Conservation (phyloP, 2,888 invertebrate genomes). For the Napeogenes inachia region DNA sequence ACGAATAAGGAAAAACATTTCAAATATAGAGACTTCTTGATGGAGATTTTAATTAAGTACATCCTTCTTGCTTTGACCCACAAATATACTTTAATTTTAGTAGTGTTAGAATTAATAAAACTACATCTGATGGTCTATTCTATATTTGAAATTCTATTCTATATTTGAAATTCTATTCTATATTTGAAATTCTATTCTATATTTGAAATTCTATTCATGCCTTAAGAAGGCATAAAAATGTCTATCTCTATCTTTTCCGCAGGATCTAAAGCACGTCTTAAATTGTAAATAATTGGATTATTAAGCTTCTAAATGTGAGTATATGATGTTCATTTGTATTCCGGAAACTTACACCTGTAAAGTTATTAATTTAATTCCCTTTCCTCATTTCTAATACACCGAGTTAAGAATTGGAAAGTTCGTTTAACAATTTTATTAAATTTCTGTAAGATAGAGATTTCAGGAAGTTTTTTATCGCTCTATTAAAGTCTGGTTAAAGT, state of each 20-base stretch:
- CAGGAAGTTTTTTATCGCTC: slow-evolving; percentile 28
- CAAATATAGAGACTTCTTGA: too few species aligned
- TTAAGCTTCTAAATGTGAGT: slow-evolving; percentile 3
- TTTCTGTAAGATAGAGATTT: slow-evolving; percentile 30
- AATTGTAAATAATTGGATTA: not conserved
- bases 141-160: slow-evolving; percentile 12
- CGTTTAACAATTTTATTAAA: slow-evolving; percentile 39
- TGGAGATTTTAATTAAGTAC: too few species aligned
- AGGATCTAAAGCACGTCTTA: not conserved
- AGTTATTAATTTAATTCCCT: slow-evolving; percentile 7
- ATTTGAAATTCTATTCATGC: slow-evolving; percentile 11
- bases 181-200: too few species aligned
- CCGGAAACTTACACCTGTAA: slow-evolving; percentile 2
- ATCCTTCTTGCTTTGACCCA: too few species aligned
- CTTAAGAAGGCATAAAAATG: slow-evolving; percentile 8
- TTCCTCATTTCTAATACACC: slow-evolving; percentile 4
- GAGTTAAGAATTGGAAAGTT: slow-evolving; percentile 42
- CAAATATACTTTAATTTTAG: too few species aligned
- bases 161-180: slow-evolving; percentile 13
- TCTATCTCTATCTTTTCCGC: not conserved
- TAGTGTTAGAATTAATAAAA: not conserved
- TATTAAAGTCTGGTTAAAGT: slow-evolving; percentile 27
- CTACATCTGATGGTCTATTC: too few species aligned
- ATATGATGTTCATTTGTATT: not conserved
- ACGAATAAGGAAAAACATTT: too few species aligned